Evolutionary conservation across 2,888 invertebrate genomes (phyloP).

Genomic region (Helicoverpa assulta): DNA sequence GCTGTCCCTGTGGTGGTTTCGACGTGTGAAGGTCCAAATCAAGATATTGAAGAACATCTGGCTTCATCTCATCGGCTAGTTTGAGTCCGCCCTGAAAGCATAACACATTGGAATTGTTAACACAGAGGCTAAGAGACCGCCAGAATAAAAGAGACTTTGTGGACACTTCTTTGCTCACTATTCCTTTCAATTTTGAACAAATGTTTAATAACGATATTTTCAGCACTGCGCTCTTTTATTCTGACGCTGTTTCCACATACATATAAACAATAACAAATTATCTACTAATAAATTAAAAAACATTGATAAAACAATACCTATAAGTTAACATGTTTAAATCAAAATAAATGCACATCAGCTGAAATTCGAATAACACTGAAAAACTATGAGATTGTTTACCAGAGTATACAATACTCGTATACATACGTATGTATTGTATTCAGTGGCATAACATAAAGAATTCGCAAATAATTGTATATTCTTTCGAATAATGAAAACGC

Average conservation of each 20-base stretch:
- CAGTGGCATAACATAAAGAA: no score
- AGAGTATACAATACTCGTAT: no score
- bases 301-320: background rate
- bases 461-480: no score
- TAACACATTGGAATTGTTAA: background rate
- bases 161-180: background rate
- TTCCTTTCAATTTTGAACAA: no score
- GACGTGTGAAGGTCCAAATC: constrained; percentile 94
- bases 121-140: background rate
- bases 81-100: constrained; percentile 63
- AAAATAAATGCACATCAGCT: no score
- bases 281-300: background rate
- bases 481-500: no score
- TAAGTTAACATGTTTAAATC: background rate
- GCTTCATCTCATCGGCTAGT: constrained; percentile 65
- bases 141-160: background rate
- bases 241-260: background rate
- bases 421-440: no score
- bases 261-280: background rate
- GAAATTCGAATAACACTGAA: no score
- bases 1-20: constrained; percentile 68
- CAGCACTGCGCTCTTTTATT: background rate
- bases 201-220: no score
- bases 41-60: constrained; percentile 92
- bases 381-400: no score